phyloP scores from a whole-genome alignment of 2,113 vertebrate species.

The Picathartes gymnocephalus region DNA sequence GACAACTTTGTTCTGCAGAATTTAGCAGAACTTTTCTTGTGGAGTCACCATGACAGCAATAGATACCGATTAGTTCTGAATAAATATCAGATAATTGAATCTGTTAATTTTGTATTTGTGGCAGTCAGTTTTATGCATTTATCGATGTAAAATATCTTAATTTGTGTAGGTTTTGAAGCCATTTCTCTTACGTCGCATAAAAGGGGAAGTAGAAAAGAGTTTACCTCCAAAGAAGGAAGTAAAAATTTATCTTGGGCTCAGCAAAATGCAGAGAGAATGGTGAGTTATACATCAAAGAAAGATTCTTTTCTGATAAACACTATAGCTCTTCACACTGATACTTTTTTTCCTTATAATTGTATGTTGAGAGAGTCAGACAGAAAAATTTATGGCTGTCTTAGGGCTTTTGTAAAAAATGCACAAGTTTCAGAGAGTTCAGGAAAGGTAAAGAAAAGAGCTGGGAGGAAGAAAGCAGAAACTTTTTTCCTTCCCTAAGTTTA shows the following conservation, averaged over 20 bases:
- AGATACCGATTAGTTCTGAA: neutral
- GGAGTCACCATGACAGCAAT: neutral
- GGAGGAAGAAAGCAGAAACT: neutral
- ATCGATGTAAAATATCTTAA: neutral
- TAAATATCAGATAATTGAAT: neutral
- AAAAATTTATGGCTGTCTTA: neutral
- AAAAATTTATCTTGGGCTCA: slow-evolving; percentile 88
- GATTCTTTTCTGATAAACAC: neutral
- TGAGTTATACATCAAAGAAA: slow-evolving; percentile 54
- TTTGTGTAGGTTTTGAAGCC: slow-evolving; percentile 83
- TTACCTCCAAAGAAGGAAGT: slow-evolving; percentile 89
- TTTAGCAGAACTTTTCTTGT: neutral
- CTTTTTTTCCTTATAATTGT: neutral
- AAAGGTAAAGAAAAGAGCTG: neutral
- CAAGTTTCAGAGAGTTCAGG: neutral
- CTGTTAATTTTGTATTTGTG: neutral
- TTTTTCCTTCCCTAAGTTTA: neutral
- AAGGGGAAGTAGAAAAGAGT: slow-evolving; percentile 89
- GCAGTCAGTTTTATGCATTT: neutral
- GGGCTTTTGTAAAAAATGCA: neutral
- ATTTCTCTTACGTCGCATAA: slow-evolving; percentile 87
- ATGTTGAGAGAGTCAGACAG: neutral
- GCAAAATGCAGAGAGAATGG: slow-evolving; percentile 92
- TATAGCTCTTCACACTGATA: neutral
- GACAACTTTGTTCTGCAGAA: neutral